Evolutionary conservation across 2,888 invertebrate species (phyloP), one percentile per base, ranked within the genome.

Genomic region (Calliphora vomitoria): DNA sequence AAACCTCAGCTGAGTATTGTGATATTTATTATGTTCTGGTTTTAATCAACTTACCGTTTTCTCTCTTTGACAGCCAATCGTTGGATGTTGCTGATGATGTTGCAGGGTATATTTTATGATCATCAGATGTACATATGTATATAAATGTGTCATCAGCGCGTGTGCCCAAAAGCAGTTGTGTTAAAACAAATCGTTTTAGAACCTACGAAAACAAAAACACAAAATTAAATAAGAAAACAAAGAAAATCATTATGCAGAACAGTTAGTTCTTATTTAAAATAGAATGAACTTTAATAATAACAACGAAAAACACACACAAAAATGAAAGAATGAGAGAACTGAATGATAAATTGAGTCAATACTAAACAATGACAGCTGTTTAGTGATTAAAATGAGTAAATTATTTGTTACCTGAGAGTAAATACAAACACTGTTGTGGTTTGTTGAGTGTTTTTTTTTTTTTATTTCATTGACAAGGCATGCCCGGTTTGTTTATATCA

Each of bases 11-110:
- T 2, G 8, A 72, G 18, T 58, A 74, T 31, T 35, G 35, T 5
- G 25, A n/a, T 31, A 31, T 50, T 60, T 31, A 74, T 74, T 64
- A 35, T 55, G 47, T 15, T 66, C 50, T 69, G 76, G 76, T 82
- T 72, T 72, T 50, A 78, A 72, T 78, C 72, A 72, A 86, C 85
- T 82, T 82, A 86, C 85, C 78, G 62, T 81, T 58, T 71, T 64
- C 68, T 64, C 68, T 71, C 35, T 60, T 85, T 66, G 38, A 62
- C 69, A 69, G 69, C 31, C 53, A 64, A 76, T 71, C 20, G 41
- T 18, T 44, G 35, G 15, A 53, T 71, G 62, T 53, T 38, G 35
- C n/a, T 71, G 50, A 60, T 74, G 71, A 53, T 74, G 66, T 60
- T 75, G 79, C 60, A 44, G 44, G 13, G 44, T 11, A 44, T 13